Conservation (phyloP, 2,113 vertebrate genomes). For the Cariama cristata region DNA sequence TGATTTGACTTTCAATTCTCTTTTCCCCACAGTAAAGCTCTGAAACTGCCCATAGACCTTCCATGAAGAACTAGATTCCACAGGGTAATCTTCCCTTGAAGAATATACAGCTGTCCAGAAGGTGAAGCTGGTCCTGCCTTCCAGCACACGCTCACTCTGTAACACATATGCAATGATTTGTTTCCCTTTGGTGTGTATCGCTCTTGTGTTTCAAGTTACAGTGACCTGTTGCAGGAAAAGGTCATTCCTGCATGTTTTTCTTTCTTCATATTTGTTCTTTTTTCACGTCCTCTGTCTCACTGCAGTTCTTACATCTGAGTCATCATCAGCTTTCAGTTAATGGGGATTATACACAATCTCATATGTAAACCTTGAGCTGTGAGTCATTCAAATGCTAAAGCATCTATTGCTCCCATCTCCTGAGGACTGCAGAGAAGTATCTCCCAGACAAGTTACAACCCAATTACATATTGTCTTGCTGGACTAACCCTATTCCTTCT, state of each 20-base stretch:
- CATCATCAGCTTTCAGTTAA: conserved; percentile 11
- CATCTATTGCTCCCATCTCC: background rate
- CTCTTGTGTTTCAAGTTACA: background rate
- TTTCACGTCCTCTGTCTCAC: background rate
- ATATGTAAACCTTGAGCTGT: conserved; percentile 1
- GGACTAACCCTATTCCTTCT: conserved; percentile 43
- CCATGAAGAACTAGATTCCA: background rate
- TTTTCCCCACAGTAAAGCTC: background rate
- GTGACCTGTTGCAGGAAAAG: background rate
- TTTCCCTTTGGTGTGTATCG: background rate
- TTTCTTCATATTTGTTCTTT: background rate
- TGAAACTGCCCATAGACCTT: background rate
- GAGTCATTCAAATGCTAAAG: background rate
- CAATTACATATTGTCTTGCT: background rate
- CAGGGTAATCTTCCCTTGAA: background rate
- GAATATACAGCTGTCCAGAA: background rate
- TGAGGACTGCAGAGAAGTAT: background rate
- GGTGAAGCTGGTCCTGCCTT: background rate
- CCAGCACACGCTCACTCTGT: background rate
- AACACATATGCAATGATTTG: background rate
- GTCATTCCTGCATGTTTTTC: background rate
- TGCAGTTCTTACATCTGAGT: background rate
- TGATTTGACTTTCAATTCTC: background rate
- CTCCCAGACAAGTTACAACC: background rate
- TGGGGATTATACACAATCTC: conserved; percentile 8